Evolutionary conservation across 2,888 invertebrate species (phyloP).

Genomic region (Scelioninae gen. 1): DNA sequence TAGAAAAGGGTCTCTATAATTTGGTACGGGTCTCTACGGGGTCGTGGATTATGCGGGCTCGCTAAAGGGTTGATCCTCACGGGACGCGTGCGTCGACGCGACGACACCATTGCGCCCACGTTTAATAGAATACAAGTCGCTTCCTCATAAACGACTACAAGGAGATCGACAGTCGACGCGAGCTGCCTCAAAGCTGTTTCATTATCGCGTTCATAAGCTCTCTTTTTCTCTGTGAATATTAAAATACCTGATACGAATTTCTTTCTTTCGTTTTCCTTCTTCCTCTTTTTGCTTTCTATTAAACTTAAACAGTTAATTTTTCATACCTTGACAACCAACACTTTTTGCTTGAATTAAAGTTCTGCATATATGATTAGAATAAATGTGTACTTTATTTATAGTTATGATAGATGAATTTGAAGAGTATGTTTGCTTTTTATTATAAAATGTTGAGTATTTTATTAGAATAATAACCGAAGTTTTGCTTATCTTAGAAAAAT

Average conservation of each 20-base stretch:
- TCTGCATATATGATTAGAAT: constrained; percentile 2
- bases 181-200: constrained; percentile 58
- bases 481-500: too few relatives aligned
- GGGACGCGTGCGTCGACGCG: constrained; percentile 78
- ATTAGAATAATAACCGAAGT: too few relatives aligned
- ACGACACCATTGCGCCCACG: constrained; percentile 81
- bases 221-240: constrained; percentile 61
- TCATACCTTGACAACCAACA: constrained; percentile 20
- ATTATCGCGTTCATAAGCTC: constrained; percentile 55
- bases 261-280: constrained; percentile 25
- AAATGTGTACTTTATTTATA: background rate
- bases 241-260: constrained; percentile 26
- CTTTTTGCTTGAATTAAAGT: constrained; percentile 32
- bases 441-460: too few relatives aligned
- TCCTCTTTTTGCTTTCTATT: constrained; percentile 17
- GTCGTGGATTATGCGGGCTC: constrained; percentile 76
- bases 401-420: too few relatives aligned
- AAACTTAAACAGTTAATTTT: constrained; percentile 33
- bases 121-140: constrained; percentile 71
- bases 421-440: too few relatives aligned
- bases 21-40: constrained; percentile 75
- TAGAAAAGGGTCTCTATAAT: constrained; percentile 79
- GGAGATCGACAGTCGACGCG: constrained; percentile 63
- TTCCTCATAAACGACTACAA: constrained; percentile 65
- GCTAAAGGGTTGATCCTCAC: constrained; percentile 83